Evolutionary conservation across 1,140 invertebrate genomes (phyloP), one percentile per base, ranked within the genome.

Genomic region (Archivesica marissinica): DNA sequence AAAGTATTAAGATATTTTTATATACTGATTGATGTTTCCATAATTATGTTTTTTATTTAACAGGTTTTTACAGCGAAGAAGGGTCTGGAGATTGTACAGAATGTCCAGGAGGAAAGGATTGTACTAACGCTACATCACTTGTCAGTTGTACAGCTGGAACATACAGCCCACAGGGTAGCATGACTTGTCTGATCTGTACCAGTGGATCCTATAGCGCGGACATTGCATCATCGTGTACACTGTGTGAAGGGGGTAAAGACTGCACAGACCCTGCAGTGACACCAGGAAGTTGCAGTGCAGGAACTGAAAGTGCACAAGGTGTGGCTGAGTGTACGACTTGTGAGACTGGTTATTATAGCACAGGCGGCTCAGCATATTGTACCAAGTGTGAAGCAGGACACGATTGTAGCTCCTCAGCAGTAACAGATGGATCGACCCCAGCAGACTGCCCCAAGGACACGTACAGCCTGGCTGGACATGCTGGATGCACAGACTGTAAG

Each of bases 101-200:
- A 9, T 91, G 90, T 85, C 86, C 85, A 38, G 87, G 61, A 30
- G 92, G 92, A 11, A 87, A 87, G 52, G 74, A 88, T 52, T 89
- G 88, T 44, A 50, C 85, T 7, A 38, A 82, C 44, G n/a, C 70
- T 47, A 39, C 50, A 30, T n/a, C 72, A 9, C 44, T 61, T n/a
- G 30, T 54, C 56, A 68, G 75, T 50, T 88, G 86, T 66, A 44
- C 72, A n/a, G 88, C 80, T 41, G 88, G 88, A 15, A 84, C 61
- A 15, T 89, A 84, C 64, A 89, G 88, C 44, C 20, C 44, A 23
- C 50, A 44, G 15, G 75, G 78, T 1, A 39, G 61, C 25, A 17
- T 23, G 15, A 70, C 7, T n/a, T 88, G 87, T 47, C 35, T 35
- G 56, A 44, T 35, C 20, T 87, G 88, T 84, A 17, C 41, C 15